These are phyloP conservation scores for Diaprepes abbreviatus DNA, from an alignment of 2,888 invertebrate genomes.

Conservation along the genomic window DNA sequence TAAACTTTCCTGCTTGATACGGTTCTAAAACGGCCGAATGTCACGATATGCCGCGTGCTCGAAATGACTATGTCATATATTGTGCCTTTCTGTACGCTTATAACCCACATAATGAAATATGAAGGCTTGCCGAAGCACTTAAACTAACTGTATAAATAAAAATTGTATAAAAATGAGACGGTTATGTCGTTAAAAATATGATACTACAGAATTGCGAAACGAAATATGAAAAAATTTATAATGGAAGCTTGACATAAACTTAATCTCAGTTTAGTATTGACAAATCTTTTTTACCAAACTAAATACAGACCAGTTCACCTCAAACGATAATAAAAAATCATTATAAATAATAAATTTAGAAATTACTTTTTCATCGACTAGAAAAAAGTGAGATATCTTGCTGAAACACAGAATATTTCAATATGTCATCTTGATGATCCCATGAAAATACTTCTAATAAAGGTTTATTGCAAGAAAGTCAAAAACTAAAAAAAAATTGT, in stretches of 20 bases:
- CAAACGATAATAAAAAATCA: too few relatives aligned
- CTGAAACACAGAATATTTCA: too few relatives aligned
- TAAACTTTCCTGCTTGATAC: conserved; percentile 46
- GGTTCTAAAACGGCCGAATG: conserved; percentile 44
- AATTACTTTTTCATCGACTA: too few relatives aligned
- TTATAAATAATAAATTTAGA: too few relatives aligned
- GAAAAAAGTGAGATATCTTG: too few relatives aligned
- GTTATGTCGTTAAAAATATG: conserved; percentile 35
- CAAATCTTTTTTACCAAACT: too few relatives aligned
- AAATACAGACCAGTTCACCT: too few relatives aligned
- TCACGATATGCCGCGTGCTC: conserved; percentile 49
- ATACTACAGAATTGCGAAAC: conserved; percentile 24
- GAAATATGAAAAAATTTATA: not conserved
- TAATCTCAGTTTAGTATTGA: too few relatives aligned
- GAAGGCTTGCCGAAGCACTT: conserved; percentile 45
- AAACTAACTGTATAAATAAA: conserved; percentile 45
- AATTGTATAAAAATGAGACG: conserved; percentile 44
- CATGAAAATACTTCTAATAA: too few relatives aligned
- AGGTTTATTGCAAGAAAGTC: too few relatives aligned
- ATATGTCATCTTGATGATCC: too few relatives aligned
- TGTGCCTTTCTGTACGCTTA: conserved; percentile 41
- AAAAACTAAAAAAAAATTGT: too few relatives aligned
- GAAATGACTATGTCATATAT: conserved; percentile 48
- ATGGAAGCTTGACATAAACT: not conserved
- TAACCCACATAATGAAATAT: conserved; percentile 46